phyloP scores from a whole-genome alignment of 1,140 invertebrate genomes.

The Augochlora pura region DNA sequence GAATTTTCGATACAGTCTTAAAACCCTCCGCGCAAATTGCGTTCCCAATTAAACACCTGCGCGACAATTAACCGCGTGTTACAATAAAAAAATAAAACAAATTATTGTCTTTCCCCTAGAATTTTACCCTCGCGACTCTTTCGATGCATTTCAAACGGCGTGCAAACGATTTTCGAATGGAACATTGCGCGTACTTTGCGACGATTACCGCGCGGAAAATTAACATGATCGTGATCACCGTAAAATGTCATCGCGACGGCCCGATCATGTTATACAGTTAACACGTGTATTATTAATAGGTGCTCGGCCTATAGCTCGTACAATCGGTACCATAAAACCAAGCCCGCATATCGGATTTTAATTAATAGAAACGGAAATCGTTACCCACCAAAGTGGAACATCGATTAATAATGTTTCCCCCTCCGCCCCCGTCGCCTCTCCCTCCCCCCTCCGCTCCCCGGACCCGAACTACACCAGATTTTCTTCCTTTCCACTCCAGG shows the following conservation, averaged over 20 bases:
- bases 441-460: not conserved
- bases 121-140: too few relatives aligned
- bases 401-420: not conserved
- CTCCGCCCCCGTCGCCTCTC: not conserved
- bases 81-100: too few relatives aligned
- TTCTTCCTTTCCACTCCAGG: not conserved
- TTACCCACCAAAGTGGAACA: not conserved
- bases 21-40: too few relatives aligned
- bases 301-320: not conserved
- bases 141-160: too few relatives aligned
- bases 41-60: too few relatives aligned
- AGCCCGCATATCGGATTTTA: slow-evolving; percentile 10
- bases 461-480: not conserved
- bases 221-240: not conserved
- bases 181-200: not conserved
- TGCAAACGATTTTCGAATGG: too few relatives aligned
- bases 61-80: too few relatives aligned
- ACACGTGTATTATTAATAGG: not conserved
- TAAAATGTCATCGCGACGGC: not conserved
- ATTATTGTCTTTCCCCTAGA: too few relatives aligned
- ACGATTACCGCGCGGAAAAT: not conserved
- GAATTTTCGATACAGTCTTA: too few relatives aligned
- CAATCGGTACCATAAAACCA: not conserved
- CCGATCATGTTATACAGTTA: not conserved
- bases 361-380: slow-evolving; percentile 16